Base-by-base conservation (phyloP, 2,113 vertebrate genomes). In the Centropus bengalensis region DNA sequence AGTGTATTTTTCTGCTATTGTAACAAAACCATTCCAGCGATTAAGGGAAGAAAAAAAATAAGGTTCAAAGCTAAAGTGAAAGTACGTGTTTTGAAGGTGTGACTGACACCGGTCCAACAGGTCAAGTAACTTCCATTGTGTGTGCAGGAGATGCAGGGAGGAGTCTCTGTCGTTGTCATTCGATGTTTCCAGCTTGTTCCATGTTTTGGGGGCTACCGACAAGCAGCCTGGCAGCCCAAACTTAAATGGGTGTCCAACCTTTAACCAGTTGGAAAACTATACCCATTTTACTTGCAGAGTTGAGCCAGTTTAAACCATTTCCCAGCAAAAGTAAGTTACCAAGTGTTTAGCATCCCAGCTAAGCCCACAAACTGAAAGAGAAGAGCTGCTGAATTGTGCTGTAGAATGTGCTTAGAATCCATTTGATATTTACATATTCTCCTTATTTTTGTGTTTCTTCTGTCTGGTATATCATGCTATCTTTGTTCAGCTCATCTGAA, bases 291-390 rank as follows among this genome's bases (percentile, higher is more conserved):
- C 38, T 87, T 91, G 44, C 24, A 70, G 68, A 77, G 14, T 42
- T 89, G 40, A 60, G 68, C 85, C 82, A 86, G 45, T 78, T 93
- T 67, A 86, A 82, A 85, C 47, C 44, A 13, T 81, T 89, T 93
- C 24, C 28, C 38, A 56, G 52, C 47, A 80, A 90, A 91, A 94
- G 55, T 88, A 74, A 66, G 40, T 88, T 76, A 33, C 2, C 12
- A 56, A 44, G 22, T 33, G 32, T 69, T 93, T 49, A 56, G 1
- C 86, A 14, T 77, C 27, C 19, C 17, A 66, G 0, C 28, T 56
- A 64, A 86, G 28, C 28, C n/a, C 23, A 26, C 44, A 44, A 77
- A 33, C 24, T 8, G 38, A 76, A 56, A 47, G 33, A 68, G 40
- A 85, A 26, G 20, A 70, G 26, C 77, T 93, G 60, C 32, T 52